Conservation (phyloP, 2,113 vertebrate species). For the Onychorhynchus coronatus region DNA sequence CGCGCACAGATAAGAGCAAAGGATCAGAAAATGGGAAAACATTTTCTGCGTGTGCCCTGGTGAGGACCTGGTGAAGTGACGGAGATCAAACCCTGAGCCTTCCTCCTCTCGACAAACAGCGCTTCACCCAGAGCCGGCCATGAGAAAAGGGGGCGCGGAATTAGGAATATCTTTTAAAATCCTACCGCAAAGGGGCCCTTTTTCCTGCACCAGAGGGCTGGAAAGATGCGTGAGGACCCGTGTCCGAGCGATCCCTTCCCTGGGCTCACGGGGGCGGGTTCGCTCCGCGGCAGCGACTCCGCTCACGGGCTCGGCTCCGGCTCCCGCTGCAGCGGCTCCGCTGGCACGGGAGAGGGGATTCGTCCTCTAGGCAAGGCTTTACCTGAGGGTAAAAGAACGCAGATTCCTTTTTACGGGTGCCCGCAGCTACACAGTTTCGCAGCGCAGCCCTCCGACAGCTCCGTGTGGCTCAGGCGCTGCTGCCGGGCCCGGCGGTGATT, state of each 20-base stretch:
- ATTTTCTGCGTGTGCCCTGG: too few species aligned
- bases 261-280: conserved; percentile 23
- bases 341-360: fast-evolving
- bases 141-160: fast-evolving
- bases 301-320: not conserved
- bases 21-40: not conserved
- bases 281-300: not conserved
- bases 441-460: fast-evolving
- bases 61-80: not conserved
- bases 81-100: fast-evolving
- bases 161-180: not conserved
- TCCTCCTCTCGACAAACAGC: not conserved
- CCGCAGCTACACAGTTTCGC: fast-evolving
- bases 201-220: fast-evolving
- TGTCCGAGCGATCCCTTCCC: not conserved
- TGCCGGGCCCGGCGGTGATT: fast-evolving
- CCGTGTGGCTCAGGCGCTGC: fast-evolving
- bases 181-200: not conserved
- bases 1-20: fast-evolving
- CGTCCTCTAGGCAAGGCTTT: not conserved
- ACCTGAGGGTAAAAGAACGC: not conserved
- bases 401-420: not conserved
- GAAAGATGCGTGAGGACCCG: not conserved
- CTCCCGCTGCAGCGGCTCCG: not conserved
- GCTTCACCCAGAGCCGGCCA: not conserved